Conservation (phyloP, 2,888 invertebrate species). For the Saturnia pavonia region DNA sequence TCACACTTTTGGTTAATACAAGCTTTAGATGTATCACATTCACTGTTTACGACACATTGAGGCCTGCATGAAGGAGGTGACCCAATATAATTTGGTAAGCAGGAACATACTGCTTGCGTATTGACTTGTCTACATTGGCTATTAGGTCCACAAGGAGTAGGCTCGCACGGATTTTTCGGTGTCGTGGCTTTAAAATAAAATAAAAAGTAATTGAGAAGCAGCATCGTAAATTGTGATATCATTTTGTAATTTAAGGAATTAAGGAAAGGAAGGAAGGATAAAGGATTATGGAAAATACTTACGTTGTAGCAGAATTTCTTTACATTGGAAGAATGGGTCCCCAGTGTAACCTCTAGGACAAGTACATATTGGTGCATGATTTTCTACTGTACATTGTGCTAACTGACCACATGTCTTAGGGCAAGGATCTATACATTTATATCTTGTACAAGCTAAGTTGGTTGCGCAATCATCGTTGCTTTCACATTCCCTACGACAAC, state of each 20-base stretch:
- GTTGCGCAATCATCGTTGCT: constrained; percentile 88
- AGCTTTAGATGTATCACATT: constrained; percentile 90
- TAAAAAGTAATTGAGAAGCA: constrained; percentile 1
- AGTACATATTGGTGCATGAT: constrained; percentile 89
- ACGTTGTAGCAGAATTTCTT: constrained; percentile 75
- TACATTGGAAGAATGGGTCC: constrained; percentile 91
- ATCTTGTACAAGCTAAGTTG: constrained; percentile 88
- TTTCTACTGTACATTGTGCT: constrained; percentile 89
- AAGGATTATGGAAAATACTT: too few species aligned
- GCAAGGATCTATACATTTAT: constrained; percentile 93
- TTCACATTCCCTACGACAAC: constrained; percentile 90
- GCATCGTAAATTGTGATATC: constrained; percentile 2
- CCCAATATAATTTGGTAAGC: constrained; percentile 89
- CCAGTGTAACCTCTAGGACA: constrained; percentile 89
- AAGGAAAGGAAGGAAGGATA: too few species aligned
- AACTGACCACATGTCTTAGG: constrained; percentile 91
- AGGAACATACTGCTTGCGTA: constrained; percentile 92
- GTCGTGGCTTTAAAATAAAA: constrained; percentile 59
- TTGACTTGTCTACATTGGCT: constrained; percentile 91
- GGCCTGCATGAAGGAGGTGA: constrained; percentile 91
- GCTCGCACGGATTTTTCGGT: constrained; percentile 87
- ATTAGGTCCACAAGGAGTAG: constrained; percentile 93
- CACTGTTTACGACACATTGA: constrained; percentile 93
- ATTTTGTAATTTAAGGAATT: constrained; percentile 11
- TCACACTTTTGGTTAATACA: constrained; percentile 93